Evolutionary conservation across 2,888 invertebrate genomes (phyloP).

Genomic region (Ceriagrion tenellum): DNA sequence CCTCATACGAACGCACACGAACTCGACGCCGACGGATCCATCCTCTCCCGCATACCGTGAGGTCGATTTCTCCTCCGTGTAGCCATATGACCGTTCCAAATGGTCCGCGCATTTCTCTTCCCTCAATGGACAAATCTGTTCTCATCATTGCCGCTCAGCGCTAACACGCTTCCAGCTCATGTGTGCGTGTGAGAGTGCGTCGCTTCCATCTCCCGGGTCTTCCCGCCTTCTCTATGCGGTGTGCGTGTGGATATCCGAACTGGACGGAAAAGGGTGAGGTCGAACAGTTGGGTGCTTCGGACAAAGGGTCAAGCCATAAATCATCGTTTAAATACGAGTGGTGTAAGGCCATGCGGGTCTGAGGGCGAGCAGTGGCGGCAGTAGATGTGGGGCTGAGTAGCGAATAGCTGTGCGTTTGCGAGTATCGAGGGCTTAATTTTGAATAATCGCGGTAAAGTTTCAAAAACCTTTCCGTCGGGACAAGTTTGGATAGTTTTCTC

Average conservation of each 20-base stretch:
- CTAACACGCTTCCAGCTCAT: constrained; percentile 9
- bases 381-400: neutral
- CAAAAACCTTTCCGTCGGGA: neutral
- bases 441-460: neutral
- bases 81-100: constrained; percentile 26
- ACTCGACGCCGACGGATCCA: no score
- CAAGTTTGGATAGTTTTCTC: neutral
- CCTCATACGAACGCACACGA: no score
- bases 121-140: constrained; percentile 53
- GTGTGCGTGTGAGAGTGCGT: neutral
- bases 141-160: constrained; percentile 45
- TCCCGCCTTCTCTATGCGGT: no score
- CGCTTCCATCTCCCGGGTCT: no score
- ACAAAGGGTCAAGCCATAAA: constrained; percentile 37
- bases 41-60: no score
- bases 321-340: constrained; percentile 51
- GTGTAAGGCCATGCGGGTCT: neutral
- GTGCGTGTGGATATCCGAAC: neutral
- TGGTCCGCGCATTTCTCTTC: constrained; percentile 43
- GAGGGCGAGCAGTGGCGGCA: neutral
- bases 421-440: constrained; percentile 24
- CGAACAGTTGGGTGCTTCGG: neutral
- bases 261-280: neutral
- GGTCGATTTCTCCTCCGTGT: neutral
- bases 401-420: neutral